Percentiles rank a stretch among this genome's conserved stretches.
These are phyloP conservation scores for Altica lythri DNA, from an alignment of 2,888 invertebrate genomes.

Conservation along the genomic window DNA sequence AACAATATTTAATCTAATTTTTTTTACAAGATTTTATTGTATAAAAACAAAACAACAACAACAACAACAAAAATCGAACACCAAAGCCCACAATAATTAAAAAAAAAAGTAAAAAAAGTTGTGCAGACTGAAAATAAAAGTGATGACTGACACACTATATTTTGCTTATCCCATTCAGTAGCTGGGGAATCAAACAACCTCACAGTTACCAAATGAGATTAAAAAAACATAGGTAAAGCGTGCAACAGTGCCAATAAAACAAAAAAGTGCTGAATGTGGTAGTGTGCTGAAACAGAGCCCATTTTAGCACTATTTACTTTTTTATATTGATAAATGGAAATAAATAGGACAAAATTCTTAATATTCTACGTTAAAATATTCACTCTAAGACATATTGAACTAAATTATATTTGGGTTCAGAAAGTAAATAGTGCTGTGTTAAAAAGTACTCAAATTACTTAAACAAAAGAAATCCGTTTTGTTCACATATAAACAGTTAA, in stretches of 20 bases:
- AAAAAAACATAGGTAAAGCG: conserved; percentile 67
- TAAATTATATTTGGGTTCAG: too few relatives aligned
- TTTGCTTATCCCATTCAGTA: conserved; percentile 84
- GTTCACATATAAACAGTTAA: too few relatives aligned
- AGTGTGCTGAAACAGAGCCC: conserved; percentile 26
- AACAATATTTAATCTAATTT: too few relatives aligned
- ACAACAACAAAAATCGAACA: neutral
- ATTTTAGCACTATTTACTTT: conserved; percentile 8
- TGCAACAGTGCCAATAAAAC: conserved; percentile 45
- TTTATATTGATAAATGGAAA: too few relatives aligned
- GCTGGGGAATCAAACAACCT: conserved; percentile 75
- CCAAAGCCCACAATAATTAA: conserved; percentile 27
- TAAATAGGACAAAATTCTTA: too few relatives aligned
- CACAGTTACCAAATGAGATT: conserved; percentile 99
- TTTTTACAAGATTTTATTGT: neutral
- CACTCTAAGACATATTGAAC: too few relatives aligned
- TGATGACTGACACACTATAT: conserved; percentile 60
- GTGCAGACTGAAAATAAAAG: conserved; percentile 34
- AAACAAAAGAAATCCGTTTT: too few relatives aligned
- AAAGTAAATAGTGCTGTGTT: too few relatives aligned
- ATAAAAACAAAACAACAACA: neutral
- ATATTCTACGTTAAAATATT: too few relatives aligned
- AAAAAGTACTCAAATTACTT: too few relatives aligned
- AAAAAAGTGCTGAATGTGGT: conserved; percentile 26
- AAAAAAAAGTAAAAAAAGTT: conserved; percentile 22